phyloP scores from a whole-genome alignment of 2,113 vertebrate species.

The Macroglossus sobrinus region DNA sequence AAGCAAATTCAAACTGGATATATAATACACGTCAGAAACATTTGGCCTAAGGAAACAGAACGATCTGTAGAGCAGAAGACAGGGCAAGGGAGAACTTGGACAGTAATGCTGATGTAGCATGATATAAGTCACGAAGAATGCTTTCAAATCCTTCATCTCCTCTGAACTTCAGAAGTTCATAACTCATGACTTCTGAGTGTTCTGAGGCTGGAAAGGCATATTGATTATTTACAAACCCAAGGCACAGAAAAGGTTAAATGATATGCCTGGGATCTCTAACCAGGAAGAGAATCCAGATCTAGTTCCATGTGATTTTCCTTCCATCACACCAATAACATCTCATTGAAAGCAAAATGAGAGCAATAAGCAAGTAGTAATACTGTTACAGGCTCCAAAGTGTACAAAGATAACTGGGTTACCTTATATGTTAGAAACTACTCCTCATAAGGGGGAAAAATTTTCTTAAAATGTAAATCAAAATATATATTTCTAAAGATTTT shows the following conservation, averaged over 20 bases:
- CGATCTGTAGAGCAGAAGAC: background rate
- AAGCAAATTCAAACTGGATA: conserved; percentile 1
- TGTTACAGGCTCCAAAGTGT: background rate
- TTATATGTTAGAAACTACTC: background rate
- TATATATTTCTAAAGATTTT: conserved; percentile 34
- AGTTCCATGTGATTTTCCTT: background rate
- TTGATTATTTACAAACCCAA: background rate
- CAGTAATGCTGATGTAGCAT: background rate
- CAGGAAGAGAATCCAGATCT: background rate
- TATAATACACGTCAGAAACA: background rate
- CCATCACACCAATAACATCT: background rate
- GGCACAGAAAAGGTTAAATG: background rate
- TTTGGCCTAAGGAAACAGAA: background rate
- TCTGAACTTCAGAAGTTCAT: background rate
- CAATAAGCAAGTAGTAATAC: background rate
- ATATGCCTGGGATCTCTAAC: background rate
- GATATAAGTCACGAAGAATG: accelerated
- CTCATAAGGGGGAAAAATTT: background rate
- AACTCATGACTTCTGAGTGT: background rate
- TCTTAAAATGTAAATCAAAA: conserved; percentile 27
- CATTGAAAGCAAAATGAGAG: background rate
- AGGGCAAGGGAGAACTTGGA: background rate
- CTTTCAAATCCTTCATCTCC: background rate
- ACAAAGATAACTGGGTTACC: background rate
- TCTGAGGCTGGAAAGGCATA: background rate